Conservation (phyloP, 2,113 vertebrate species). For the Tyrannus savana region DNA sequence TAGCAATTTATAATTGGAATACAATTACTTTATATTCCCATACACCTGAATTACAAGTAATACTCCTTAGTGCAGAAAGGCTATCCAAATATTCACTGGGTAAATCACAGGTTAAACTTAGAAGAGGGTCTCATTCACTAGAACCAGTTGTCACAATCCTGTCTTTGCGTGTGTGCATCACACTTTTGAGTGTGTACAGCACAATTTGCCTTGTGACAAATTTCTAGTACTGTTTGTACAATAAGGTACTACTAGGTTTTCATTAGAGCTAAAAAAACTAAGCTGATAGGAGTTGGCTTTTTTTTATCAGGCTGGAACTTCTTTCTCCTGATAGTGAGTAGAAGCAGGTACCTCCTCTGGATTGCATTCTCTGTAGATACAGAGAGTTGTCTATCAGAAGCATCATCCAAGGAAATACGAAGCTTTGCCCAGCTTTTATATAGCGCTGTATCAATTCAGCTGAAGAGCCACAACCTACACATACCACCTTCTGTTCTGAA, state of each 20-base stretch:
- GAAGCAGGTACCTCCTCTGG: neutral
- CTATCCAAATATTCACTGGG: neutral
- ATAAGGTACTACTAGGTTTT: neutral
- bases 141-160: neutral
- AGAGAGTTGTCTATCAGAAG: neutral
- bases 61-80: neutral
- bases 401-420: neutral
- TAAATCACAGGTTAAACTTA: constrained; percentile 9
- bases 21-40: constrained; percentile 12
- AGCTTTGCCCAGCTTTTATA: neutral
- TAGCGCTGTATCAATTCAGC: neutral
- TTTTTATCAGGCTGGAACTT: neutral
- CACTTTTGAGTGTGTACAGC: neutral
- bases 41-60: neutral
- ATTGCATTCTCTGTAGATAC: neutral
- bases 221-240: neutral
- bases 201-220: neutral
- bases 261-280: neutral
- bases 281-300: neutral
- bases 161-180: neutral
- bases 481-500: neutral
- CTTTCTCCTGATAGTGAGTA: neutral
- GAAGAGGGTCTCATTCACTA: neutral
- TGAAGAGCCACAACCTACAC: neutral
- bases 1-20: neutral